Conservation (phyloP, 2,888 invertebrate species). For the Theristus sp. region DNA sequence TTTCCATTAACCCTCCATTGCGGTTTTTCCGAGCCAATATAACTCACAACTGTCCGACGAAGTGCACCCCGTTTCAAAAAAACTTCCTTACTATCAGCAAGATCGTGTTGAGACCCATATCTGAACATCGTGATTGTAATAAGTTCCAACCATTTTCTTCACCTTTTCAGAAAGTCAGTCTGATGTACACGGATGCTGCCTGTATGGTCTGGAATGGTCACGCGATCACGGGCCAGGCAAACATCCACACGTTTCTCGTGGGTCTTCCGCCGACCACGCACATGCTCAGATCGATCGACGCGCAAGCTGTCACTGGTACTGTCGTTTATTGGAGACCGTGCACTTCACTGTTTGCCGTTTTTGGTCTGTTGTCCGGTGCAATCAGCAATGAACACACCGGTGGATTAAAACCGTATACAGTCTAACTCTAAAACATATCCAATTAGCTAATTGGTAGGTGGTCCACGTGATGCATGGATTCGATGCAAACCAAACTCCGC, state of each 20-base stretch:
- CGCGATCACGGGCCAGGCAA: conserved; percentile 54
- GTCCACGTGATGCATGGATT: too few species aligned
- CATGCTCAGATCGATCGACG: conserved; percentile 55
- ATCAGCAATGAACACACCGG: background rate
- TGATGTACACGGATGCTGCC: conserved; percentile 62
- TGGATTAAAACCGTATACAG: background rate
- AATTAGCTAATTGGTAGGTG: too few species aligned
- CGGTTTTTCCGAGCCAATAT: too few species aligned
- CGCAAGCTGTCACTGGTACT: conserved; percentile 56
- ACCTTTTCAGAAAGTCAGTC: conserved; percentile 39
- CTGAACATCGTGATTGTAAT: too few species aligned
- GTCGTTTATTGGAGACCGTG: conserved; percentile 3
- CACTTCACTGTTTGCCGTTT: too few species aligned
- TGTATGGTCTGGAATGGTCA: conserved; percentile 84
- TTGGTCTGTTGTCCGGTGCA: background rate
- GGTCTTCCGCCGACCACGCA: conserved; percentile 64
- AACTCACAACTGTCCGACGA: too few species aligned
- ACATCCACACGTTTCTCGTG: conserved; percentile 64
- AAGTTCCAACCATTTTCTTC: background rate
- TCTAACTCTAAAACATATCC: too few species aligned
- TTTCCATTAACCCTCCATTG: too few species aligned
- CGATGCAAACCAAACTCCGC: too few species aligned
- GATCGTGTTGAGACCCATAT: too few species aligned
- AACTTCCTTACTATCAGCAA: too few species aligned
- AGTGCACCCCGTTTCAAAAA: too few species aligned